Evolutionary conservation across 2,797 vertebrate genomes (phyloP).

Genomic region (Allobates femoralis): DNA sequence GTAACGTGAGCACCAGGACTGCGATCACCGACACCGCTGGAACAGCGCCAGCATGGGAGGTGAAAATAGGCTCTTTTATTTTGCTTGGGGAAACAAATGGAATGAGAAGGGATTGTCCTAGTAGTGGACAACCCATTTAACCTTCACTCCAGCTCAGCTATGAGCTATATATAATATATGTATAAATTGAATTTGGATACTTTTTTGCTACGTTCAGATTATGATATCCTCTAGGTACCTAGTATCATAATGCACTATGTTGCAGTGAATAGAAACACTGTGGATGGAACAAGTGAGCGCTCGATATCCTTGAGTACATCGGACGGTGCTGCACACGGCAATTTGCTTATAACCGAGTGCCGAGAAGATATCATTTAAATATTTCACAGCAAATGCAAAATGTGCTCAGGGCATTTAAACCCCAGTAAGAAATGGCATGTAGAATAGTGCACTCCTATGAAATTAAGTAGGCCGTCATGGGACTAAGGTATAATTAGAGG

Average conservation of each 20-base stretch:
- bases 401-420: conserved; percentile 72
- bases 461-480: conserved; percentile 88
- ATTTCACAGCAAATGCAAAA: conserved; percentile 23
- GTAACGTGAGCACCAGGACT: too few relatives aligned
- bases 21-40: too few relatives aligned
- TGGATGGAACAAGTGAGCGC: not conserved
- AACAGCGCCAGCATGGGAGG: too few relatives aligned
- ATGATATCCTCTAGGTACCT: not conserved
- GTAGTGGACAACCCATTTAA: too few relatives aligned
- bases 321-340: not conserved
- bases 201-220: too few relatives aligned
- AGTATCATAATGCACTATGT: not conserved
- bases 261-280: not conserved
- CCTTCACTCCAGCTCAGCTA: too few relatives aligned
- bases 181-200: too few relatives aligned
- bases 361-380: conserved; percentile 41
- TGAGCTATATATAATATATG: too few relatives aligned
- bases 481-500: conserved; percentile 76
- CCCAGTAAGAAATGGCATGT: conserved; percentile 76
- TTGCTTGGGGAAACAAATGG: too few relatives aligned
- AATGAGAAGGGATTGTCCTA: too few relatives aligned
- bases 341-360: not conserved
- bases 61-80: too few relatives aligned
- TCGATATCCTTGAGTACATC: conserved; percentile 23
- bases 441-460: conserved; percentile 85